Evolutionary conservation across 1,140 invertebrate species (phyloP), one percentile per base, ranked within the genome.

Genomic region (Atopsyche davidsoni): DNA sequence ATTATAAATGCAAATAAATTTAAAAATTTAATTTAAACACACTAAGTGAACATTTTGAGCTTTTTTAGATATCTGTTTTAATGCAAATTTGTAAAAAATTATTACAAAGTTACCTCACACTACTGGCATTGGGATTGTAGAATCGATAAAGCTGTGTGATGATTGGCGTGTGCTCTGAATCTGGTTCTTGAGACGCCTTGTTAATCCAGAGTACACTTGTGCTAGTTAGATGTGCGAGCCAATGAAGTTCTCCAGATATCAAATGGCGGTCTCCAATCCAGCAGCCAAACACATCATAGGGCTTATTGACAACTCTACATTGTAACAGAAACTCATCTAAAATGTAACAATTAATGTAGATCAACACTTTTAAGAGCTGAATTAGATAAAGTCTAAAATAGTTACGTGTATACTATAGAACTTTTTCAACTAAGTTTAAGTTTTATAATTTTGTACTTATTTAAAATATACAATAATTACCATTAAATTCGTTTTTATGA

Each of bases 221-320:
- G 57, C 85, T 90, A 17, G 89, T 82, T 46, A 90, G 67, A 64
- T 89, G 82, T 7, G 84, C 85, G 21, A 90, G 68, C 85, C 87
- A 90, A 60, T 83, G 78, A 1, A 91, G 68, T 61, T 88, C 82
- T 34, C 89, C 89, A 16, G 88, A 91, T 34, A 93, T 64, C 3
- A 92, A 70, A 67, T 89, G 85, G 56, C 79, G 78, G 60, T 92
- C 87, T 62, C 85, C 89, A 60, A 88, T 92, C 89, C 89, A 93
- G 28, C 87, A 86, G 13, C 89, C 89, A 72, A 92, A 92, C 57
- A 92, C 86, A 67, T 92, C 89, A 62, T 90, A 92, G 0, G 90
- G 90, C 55, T 90, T 89, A 70, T 91, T 92, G 17, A 82, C 76
- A 4, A 92, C 83, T 44, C 88, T 73, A 60, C 88, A 90, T 61